These are phyloP conservation scores for Eurois occulta DNA, from an alignment of 2,888 invertebrate species.

Conservation along the genomic window DNA sequence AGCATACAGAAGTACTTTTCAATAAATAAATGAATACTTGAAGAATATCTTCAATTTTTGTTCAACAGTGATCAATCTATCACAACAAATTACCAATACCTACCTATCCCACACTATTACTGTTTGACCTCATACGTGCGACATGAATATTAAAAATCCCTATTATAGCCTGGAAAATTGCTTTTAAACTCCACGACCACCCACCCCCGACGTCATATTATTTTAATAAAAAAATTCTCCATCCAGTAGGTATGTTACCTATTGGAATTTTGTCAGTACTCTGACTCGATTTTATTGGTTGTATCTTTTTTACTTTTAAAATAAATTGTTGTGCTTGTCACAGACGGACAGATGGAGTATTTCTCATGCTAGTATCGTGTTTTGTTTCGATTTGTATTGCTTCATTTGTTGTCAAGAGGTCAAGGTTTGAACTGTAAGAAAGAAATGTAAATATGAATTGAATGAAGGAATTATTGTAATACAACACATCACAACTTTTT, in stretches of 20 bases:
- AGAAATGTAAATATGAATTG: background rate
- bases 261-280: slow-evolving; percentile 1
- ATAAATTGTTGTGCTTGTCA: background rate
- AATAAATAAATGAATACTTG: background rate
- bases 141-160: slow-evolving; percentile 76
- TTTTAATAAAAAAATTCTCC: slow-evolving; percentile 60
- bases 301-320: background rate
- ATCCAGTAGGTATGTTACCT: background rate
- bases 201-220: slow-evolving; percentile 56
- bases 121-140: slow-evolving; percentile 60
- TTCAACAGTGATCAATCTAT: background rate
- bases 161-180: slow-evolving; percentile 73
- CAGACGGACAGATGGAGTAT: background rate
- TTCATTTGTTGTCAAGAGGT: background rate
- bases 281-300: background rate
- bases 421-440: background rate
- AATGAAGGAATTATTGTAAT: background rate
- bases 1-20: background rate
- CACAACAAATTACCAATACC: background rate
- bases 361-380: background rate
- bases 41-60: background rate
- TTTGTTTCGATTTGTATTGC: background rate
- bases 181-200: slow-evolving; percentile 67
- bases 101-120: slow-evolving; percentile 24
- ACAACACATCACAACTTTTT: background rate